Percentiles rank a stretch among this genome's conserved stretches.
Evolutionary conservation across 2,113 vertebrate species (phyloP).

Genomic region (Calonectris borealis): DNA sequence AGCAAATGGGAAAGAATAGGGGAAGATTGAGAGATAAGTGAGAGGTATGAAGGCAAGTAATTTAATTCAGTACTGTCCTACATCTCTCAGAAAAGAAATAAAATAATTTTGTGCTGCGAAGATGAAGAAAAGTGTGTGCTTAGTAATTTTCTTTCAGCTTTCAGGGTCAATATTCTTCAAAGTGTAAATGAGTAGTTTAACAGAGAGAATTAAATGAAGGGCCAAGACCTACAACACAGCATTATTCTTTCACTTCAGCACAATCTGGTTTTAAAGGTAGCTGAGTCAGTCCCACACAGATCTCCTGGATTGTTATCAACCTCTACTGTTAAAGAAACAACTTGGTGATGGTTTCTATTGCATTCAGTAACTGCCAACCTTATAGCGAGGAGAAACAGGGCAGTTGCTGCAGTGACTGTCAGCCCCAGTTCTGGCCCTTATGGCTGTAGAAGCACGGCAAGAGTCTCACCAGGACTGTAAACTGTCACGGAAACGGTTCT

Average conservation of each 20-base stretch:
- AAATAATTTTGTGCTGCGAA: background rate
- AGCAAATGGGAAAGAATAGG: background rate
- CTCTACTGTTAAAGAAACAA: background rate
- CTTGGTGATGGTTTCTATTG: background rate
- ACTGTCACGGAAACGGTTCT: fast-evolving
- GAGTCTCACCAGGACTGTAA: background rate
- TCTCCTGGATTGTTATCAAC: background rate
- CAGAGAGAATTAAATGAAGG: background rate
- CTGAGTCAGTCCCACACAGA: background rate
- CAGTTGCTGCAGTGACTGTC: background rate
- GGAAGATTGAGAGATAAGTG: background rate
- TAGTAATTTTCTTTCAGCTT: background rate
- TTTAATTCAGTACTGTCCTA: background rate
- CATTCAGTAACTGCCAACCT: background rate
- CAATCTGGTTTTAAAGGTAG: background rate
- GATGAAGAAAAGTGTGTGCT: background rate
- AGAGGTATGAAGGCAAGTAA: background rate
- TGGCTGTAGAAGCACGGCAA: background rate
- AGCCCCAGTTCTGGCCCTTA: background rate
- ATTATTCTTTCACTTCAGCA: background rate
- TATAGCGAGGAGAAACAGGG: background rate
- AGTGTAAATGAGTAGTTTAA: slow-evolving; percentile 6
- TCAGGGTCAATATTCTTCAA: background rate
- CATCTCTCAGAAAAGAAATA: background rate
- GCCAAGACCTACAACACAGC: background rate